A percentile compares a stretch with the other conserved stretches of the same genome.
Evolutionary conservation across 2,888 invertebrate genomes (phyloP).

Genomic region (Xylocampa areola): DNA sequence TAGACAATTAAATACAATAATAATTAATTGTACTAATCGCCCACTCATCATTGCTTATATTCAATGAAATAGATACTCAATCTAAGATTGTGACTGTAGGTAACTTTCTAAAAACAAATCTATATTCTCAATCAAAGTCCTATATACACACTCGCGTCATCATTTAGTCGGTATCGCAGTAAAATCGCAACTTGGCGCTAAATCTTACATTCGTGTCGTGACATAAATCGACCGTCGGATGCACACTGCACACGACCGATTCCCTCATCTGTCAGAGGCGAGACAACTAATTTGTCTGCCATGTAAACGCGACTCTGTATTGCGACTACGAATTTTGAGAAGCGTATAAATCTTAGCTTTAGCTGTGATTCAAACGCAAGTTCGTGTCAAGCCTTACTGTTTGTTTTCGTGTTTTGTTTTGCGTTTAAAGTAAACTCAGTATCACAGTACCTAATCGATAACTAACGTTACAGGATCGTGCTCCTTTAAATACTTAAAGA

Average conservation of each 20-base stretch:
- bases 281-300: slow-evolving; percentile 84
- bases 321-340: slow-evolving; percentile 68
- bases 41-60: not conserved
- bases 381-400: slow-evolving; percentile 54
- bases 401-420: slow-evolving; percentile 27
- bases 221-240: slow-evolving; percentile 72
- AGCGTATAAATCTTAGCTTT: slow-evolving; percentile 68
- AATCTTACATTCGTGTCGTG: slow-evolving; percentile 62
- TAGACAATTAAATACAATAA: not conserved
- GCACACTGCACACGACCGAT: slow-evolving; percentile 67
- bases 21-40: not conserved
- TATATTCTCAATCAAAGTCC: slow-evolving; percentile 23
- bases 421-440: no score
- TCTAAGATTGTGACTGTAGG: not conserved
- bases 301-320: slow-evolving; percentile 71
- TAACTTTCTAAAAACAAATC: slow-evolving; percentile 8
- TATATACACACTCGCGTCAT: slow-evolving; percentile 17
- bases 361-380: slow-evolving; percentile 52
- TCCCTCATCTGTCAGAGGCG: slow-evolving; percentile 76
- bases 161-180: slow-evolving; percentile 54
- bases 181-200: slow-evolving; percentile 64
- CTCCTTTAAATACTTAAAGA: no score
- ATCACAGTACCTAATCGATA: no score
- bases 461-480: no score
- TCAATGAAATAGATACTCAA: not conserved